These are phyloP conservation scores for Asobara japonica DNA, from an alignment of 1,140 invertebrate species.

Conservation along the genomic window DNA sequence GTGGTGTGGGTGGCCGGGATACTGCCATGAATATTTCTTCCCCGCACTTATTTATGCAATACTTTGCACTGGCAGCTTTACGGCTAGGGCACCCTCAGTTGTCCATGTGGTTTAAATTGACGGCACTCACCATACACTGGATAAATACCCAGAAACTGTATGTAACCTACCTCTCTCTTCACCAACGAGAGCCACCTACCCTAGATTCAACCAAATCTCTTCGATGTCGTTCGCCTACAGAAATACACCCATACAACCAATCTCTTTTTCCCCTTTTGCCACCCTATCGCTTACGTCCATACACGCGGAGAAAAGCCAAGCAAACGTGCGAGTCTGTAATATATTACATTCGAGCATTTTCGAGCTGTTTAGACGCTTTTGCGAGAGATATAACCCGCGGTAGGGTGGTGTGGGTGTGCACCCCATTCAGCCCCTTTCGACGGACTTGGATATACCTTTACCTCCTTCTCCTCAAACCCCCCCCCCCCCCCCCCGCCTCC, in stretches of 20 bases:
- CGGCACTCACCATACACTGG: not conserved
- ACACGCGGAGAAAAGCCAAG: slow-evolving; percentile 7
- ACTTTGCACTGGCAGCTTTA: slow-evolving; percentile 63
- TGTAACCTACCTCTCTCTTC: not conserved
- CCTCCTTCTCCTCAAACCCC: too few relatives aligned
- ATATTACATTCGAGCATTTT: slow-evolving; percentile 62
- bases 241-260: slow-evolving; percentile 15
- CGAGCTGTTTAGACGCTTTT: slow-evolving; percentile 51
- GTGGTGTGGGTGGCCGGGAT: slow-evolving; percentile 49
- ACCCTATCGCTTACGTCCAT: slow-evolving; percentile 52
- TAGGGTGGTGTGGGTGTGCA: slow-evolving; percentile 41
- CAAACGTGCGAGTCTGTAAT: slow-evolving; percentile 47
- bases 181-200: not conserved
- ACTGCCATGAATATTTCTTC: slow-evolving; percentile 66
- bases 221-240: not conserved
- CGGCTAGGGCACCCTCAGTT: not conserved
- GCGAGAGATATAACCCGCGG: slow-evolving; percentile 30
- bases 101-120: not conserved
- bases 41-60: slow-evolving; percentile 66
- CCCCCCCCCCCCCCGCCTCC: slow-evolving; percentile 4
- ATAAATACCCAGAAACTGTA: slow-evolving; percentile 9
- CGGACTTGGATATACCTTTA: not conserved
- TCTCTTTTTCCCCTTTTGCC: slow-evolving; percentile 13
- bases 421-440: slow-evolving; percentile 51
- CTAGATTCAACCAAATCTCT: not conserved